Evolutionary conservation across 2,888 invertebrate genomes (phyloP).

Genomic region (Conistra vaccinii): DNA sequence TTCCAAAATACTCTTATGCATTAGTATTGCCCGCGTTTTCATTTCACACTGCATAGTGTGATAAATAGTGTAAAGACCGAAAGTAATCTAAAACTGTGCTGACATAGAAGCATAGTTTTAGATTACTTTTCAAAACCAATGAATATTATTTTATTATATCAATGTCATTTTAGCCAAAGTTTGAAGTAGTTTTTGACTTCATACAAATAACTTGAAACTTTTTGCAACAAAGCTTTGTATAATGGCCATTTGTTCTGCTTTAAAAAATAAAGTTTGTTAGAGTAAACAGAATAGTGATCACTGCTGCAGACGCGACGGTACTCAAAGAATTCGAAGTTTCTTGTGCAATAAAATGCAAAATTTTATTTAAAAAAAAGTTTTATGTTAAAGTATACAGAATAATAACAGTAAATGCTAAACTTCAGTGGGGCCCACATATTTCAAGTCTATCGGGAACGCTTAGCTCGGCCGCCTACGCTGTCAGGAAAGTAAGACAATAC

Average conservation of each 20-base stretch:
- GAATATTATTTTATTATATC: not conserved
- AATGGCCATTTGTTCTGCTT: constrained; percentile 8
- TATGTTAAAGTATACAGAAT: no score
- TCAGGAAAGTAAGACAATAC: no score
- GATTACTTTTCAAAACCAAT: not conserved
- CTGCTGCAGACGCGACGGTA: not conserved
- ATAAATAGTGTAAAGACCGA: not conserved
- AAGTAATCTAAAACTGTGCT: not conserved
- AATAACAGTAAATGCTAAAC: no score
- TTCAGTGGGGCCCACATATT: no score
- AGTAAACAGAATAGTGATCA: not conserved
- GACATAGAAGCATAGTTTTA: not conserved
- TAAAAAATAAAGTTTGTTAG: constrained; percentile 2
- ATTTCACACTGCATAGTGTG: no score
- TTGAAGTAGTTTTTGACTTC: not conserved
- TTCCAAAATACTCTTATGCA: no score
- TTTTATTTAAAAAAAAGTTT: no score
- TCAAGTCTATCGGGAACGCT: no score
- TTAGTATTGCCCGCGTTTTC: no score
- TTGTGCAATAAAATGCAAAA: not conserved
- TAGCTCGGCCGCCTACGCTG: no score
- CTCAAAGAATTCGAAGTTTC: not conserved
- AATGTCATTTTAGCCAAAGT: constrained; percentile 10
- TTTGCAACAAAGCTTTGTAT: not conserved
- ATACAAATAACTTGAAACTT: not conserved